Base-by-base conservation (phyloP, 2,888 invertebrate genomes). In the Plemyria rubiginata region DNA sequence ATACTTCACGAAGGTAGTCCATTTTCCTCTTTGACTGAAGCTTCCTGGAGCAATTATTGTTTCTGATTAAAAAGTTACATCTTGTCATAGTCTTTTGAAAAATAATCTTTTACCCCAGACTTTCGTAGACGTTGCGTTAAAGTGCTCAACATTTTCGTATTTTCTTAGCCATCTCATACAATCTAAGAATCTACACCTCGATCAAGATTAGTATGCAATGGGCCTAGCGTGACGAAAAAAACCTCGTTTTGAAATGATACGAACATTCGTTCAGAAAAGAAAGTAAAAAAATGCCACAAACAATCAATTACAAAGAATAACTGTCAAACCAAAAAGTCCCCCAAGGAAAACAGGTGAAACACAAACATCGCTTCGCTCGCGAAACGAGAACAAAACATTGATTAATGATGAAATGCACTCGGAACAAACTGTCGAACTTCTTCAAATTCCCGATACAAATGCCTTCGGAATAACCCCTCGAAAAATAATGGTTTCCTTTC, bases 341-440 rank as follows among this genome's bases (percentile, higher is more conserved):
- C 76, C 67, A 66, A 71, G 78, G 80, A 78, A 84, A 90, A 82
- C 91, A 90, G 91, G 90, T 91, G 87, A 86, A 89, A 87, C 85
- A 80, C 80, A 88, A 87, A 86, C 82, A 86, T 83, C 87, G 87
- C 82, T 78, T 73, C 71, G 40, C 22, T 60, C 57, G 36, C 43
- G 70, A 74, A 78, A 80, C 75, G 77, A 78, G 82, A 91, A 92
- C 92, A 92, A 91, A 92, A 90, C 90, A 89, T 87, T 92, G 89
- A 91, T 92, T 88, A 90, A 92, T 93, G 90, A 90, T 81, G 75
- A 90, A 92, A 92, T 93, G 93, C 93, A 93, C 93, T 93, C 88
- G 91, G 87, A 88, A 90, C 92, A 90, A 91, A 92, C 92, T 92
- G 92, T 92, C 92, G 92, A 92, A 92, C 87, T 92, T 91, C 91